Conservation (phyloP, 2,797 vertebrate species). For the Sebastes flavidus region DNA sequence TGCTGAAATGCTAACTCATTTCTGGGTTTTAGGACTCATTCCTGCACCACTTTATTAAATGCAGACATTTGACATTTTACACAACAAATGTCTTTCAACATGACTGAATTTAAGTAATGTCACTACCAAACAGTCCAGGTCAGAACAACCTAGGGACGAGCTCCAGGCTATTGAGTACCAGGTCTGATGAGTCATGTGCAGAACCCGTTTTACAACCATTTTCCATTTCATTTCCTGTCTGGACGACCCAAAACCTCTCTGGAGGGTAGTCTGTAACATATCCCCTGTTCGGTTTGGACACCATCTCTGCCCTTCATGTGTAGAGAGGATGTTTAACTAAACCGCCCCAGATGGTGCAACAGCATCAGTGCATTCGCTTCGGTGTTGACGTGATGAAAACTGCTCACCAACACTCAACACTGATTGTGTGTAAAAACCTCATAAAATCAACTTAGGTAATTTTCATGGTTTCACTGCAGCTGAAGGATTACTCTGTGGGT, state of each 20-base stretch:
- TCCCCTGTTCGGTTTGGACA: conserved; percentile 51
- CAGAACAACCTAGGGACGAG: conserved; percentile 14
- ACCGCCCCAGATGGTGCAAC: conserved; percentile 57
- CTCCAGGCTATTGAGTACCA: conserved; percentile 40
- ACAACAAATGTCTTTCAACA: background rate
- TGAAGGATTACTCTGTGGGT: conserved; percentile 34
- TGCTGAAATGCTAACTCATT: too few relatives aligned
- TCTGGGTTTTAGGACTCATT: too few relatives aligned
- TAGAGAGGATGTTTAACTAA: conserved; percentile 69
- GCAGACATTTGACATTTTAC: conserved; percentile 3
- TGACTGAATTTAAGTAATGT: conserved; percentile 1
- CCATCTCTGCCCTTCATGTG: conserved; percentile 60
- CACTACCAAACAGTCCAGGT: background rate
- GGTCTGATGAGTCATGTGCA: conserved; percentile 69
- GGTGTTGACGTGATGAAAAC: conserved; percentile 26
- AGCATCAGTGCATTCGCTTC: conserved; percentile 19
- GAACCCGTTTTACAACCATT: conserved; percentile 65
- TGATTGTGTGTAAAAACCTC: conserved; percentile 7
- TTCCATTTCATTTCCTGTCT: conserved; percentile 76
- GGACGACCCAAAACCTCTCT: conserved; percentile 61
- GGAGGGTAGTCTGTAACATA: conserved; percentile 58
- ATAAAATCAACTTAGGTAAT: conserved; percentile 29
- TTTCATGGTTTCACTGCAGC: conserved; percentile 46
- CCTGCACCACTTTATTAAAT: too few relatives aligned
- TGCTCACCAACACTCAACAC: background rate